Evolutionary conservation across 2,113 vertebrate species (phyloP), one percentile per base, ranked within the genome.

Genomic region (Misgurnus anguillicaudatus): DNA sequence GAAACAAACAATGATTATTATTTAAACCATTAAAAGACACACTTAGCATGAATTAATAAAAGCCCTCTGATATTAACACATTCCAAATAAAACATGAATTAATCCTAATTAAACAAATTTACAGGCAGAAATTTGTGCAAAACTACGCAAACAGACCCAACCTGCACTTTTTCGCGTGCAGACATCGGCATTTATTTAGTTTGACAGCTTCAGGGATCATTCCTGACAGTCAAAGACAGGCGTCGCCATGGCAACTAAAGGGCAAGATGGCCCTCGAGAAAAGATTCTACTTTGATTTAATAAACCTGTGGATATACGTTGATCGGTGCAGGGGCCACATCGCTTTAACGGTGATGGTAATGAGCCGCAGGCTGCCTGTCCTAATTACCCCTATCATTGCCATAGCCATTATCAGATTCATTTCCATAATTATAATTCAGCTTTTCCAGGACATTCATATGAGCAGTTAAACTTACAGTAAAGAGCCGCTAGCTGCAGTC

Each of bases 161-260:
- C 48, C 4, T 17, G 39, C 24, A 53, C 42, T 42, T 11, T 41
- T 64, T 72, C 11, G 17, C n/a, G 47, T 58, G 24, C 70, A 47
- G 42, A 60, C 58, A 11, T 60, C 77, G 47, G 69, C 24, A 10
- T 51, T 79, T 13, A 78, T 62, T 58, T 57, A 73, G 67, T 81
- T 66, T 75, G 83, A 71, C 71, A 76, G 53, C 5, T 64, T 48
- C 58, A 63, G 58, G n/a, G 38, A 36, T 71, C 17, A 75, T 60
- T 78, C 64, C 69, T 57, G 48, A 63, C 58, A 84, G 76, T 68
- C 70, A 11, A 71, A 42, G 64, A 79, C n/a, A 75, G 53, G 45
- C 58, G 79, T 84, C 68, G 64, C 71, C 80, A 84, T 84, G 65
- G 80, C 21, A 84, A 84, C 80, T 55, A 82, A 82, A 84, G 83